Evolutionary conservation across 64 coral and sea anemone genomes (phyloP).

Genomic region (Orbicella faveolata): DNA sequence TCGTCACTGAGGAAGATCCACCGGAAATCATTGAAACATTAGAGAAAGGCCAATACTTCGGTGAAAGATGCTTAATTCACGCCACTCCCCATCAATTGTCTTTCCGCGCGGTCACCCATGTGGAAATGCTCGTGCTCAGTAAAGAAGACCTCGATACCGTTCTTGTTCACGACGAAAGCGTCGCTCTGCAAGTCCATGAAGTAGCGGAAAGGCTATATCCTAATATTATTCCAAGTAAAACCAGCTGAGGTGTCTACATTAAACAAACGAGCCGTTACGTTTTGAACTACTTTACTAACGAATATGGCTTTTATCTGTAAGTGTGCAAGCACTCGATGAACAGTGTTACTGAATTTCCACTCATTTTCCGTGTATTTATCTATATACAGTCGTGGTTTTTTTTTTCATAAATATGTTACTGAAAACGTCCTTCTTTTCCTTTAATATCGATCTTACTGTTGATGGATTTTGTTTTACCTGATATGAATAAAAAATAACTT

Average conservation of each 20-base stretch:
- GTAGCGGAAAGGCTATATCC: constrained; percentile 58
- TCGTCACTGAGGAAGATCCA: constrained; percentile 76
- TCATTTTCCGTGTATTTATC: no score
- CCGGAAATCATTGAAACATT: constrained; percentile 81
- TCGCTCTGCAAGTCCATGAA: constrained; percentile 49
- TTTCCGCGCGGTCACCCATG: constrained; percentile 76
- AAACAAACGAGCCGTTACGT: no score
- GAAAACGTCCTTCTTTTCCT: no score
- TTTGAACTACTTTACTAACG: no score
- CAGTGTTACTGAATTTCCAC: no score
- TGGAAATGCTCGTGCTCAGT: constrained; percentile 64
- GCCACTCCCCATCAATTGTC: constrained; percentile 69
- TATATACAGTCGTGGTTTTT: no score
- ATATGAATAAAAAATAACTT: no score
- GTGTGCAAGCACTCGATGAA: no score
- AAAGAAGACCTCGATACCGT: constrained; percentile 73
- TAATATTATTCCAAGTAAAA: not conserved
- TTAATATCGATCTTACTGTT: no score
- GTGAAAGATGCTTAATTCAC: constrained; percentile 60
- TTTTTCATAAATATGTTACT: no score
- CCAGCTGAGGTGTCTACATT: not conserved
- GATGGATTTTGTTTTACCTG: no score
- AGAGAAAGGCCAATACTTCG: constrained; percentile 59
- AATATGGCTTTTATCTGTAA: no score
- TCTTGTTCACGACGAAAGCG: constrained; percentile 43